Evolutionary conservation across 2,888 invertebrate species (phyloP).

Genomic region (Lycaena phlaeas): DNA sequence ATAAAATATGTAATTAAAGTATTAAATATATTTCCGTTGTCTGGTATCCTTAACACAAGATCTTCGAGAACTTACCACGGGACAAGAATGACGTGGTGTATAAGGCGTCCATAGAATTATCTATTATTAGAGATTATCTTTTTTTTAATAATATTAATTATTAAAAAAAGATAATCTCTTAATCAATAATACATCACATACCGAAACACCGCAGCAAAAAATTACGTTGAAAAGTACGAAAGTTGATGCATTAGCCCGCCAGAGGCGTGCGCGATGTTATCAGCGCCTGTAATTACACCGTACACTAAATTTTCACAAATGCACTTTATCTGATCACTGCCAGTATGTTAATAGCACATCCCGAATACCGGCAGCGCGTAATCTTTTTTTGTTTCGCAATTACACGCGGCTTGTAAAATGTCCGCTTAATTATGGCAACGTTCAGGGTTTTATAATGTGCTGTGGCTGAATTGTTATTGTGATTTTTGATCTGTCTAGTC

Average conservation of each 20-base stretch:
- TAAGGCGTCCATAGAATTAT: no score
- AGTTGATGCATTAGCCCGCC: slow-evolving; percentile 34
- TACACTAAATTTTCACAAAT: slow-evolving; percentile 64
- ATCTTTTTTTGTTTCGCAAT: slow-evolving; percentile 27
- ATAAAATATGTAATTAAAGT: no score
- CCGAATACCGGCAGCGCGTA: slow-evolving; percentile 40
- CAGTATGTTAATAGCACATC: slow-evolving; percentile 60
- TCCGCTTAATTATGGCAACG: slow-evolving; percentile 4
- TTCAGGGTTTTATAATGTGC: background rate
- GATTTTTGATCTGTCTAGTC: no score
- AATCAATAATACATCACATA: background rate
- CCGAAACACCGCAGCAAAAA: slow-evolving; percentile 6
- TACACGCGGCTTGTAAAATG: slow-evolving; percentile 14
- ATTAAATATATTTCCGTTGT: no score
- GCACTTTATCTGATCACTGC: slow-evolving; percentile 50
- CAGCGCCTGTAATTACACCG: slow-evolving; percentile 51
- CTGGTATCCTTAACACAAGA: no score
- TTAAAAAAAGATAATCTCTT: no score
- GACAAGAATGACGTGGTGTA: no score
- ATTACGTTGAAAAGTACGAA: slow-evolving; percentile 21
- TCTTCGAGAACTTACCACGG: no score
- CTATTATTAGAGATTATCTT: no score
- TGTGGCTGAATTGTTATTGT: background rate
- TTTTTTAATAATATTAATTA: no score
- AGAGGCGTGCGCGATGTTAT: slow-evolving; percentile 56